Percentiles rank a stretch among this genome's conserved stretches.
Evolutionary conservation across 2,113 vertebrate species (phyloP).

Genomic region (Hystrix brachyura): DNA sequence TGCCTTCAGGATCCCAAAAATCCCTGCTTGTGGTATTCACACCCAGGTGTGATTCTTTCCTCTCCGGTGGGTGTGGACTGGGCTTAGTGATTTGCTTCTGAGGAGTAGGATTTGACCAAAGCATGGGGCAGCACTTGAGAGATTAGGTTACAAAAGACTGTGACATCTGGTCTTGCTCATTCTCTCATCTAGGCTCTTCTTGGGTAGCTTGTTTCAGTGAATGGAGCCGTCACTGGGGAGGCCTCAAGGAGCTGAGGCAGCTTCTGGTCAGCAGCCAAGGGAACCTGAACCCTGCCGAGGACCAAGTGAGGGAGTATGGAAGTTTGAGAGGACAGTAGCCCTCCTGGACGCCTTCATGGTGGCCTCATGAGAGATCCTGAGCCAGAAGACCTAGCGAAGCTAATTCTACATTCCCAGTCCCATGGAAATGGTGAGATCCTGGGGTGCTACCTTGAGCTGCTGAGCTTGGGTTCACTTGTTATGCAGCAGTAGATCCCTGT

Average conservation of each 20-base stretch:
- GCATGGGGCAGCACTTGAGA: background rate
- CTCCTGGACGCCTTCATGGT: too few relatives aligned
- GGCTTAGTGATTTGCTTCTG: background rate
- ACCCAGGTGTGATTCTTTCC: background rate
- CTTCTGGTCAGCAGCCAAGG: background rate
- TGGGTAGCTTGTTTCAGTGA: background rate
- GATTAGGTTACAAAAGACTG: background rate
- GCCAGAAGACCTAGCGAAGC: background rate
- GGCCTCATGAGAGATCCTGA: background rate
- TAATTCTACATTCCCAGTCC: background rate
- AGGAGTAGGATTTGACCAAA: background rate
- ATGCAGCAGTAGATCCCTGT: background rate
- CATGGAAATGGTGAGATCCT: background rate
- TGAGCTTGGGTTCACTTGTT: background rate
- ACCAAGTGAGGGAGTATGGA: background rate
- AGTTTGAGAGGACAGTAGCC: background rate
- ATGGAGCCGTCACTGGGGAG: background rate
- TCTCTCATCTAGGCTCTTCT: background rate
- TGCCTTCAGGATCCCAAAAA: background rate
- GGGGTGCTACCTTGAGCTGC: background rate
- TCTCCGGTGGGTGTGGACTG: background rate
- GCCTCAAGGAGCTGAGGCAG: background rate
- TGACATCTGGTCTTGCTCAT: background rate
- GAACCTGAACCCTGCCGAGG: background rate
- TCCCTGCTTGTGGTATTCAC: background rate